Evolutionary conservation across 2,113 vertebrate genomes (phyloP).

Genomic region (Synchiropus splendidus): DNA sequence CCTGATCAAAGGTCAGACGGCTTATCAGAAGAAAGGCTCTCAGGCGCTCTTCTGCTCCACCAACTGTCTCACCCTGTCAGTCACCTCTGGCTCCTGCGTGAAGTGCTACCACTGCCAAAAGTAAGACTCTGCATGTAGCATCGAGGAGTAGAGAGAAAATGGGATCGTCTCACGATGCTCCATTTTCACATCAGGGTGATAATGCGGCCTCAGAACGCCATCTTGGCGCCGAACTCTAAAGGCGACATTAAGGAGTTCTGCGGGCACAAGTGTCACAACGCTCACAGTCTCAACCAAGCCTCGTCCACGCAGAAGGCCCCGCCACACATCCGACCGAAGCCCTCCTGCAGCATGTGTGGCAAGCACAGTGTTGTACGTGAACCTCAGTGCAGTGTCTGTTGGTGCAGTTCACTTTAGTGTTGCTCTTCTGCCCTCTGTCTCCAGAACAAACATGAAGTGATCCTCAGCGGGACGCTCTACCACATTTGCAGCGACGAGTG

Average conservation of each 20-base stretch:
- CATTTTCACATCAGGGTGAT: slow-evolving; percentile 70
- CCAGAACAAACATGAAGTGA: slow-evolving; percentile 88
- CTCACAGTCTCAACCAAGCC: slow-evolving; percentile 77
- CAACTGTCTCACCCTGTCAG: slow-evolving; percentile 53
- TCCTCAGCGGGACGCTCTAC: slow-evolving; percentile 80
- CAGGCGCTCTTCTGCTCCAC: slow-evolving; percentile 91
- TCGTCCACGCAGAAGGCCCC: slow-evolving; percentile 61
- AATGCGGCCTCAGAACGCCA: slow-evolving; percentile 81
- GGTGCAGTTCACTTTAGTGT: too few species aligned
- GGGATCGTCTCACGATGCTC: background rate
- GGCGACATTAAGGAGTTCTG: slow-evolving; percentile 85
- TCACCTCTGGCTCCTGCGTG: slow-evolving; percentile 64
- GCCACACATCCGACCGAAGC: slow-evolving; percentile 39
- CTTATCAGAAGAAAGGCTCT: slow-evolving; percentile 93
- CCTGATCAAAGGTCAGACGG: slow-evolving; percentile 91
- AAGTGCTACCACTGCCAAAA: slow-evolving; percentile 85
- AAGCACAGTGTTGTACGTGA: slow-evolving; percentile 72
- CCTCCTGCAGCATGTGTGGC: slow-evolving; percentile 88
- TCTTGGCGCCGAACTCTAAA: slow-evolving; percentile 78
- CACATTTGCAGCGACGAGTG: slow-evolving; percentile 90
- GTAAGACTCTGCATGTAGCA: slow-evolving; percentile 68
- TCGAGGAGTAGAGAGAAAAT: too few species aligned
- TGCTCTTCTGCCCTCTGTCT: background rate
- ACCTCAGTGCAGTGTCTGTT: too few species aligned
- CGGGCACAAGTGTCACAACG: slow-evolving; percentile 80